Conservation (phyloP, 2,113 vertebrate species). For the Phocoena phocoena region DNA sequence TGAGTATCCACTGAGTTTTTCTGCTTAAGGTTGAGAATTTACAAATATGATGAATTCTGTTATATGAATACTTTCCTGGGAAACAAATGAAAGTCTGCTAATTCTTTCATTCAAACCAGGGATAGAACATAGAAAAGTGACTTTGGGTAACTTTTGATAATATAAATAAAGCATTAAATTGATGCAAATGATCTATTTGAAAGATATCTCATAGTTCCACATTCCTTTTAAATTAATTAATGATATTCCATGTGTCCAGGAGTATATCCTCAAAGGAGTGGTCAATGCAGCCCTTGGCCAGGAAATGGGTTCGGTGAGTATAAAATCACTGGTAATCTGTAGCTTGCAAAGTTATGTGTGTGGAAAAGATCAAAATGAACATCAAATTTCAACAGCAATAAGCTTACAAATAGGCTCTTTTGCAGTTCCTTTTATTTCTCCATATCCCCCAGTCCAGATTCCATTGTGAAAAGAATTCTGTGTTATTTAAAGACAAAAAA, state of each 20-base stretch:
- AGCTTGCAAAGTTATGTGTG: background rate
- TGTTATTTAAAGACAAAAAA: background rate
- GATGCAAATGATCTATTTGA: background rate
- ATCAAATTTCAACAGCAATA: background rate
- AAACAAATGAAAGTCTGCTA: background rate
- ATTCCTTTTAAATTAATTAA: background rate
- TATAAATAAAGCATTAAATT: background rate
- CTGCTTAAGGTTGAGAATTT: conserved; percentile 23
- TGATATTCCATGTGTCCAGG: conserved; percentile 82
- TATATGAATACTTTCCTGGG: background rate
- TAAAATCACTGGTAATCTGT: background rate
- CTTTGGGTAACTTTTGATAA: background rate
- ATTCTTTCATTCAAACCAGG: conserved; percentile 38
- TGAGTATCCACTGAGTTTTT: background rate
- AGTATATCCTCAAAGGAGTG: conserved; percentile 97
- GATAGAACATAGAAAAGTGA: background rate
- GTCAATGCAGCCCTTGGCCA: conserved; percentile 97
- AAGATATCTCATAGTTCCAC: background rate
- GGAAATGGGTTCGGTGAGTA: conserved; percentile 94
- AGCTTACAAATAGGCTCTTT: background rate
- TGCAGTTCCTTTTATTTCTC: background rate
- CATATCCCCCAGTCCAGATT: background rate
- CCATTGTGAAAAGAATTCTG: background rate
- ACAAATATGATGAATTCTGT: conserved; percentile 4
- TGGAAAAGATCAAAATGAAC: conserved; percentile 1